phyloP scores from a whole-genome alignment of 2,797 vertebrate species.

The Trachurus trachurus region DNA sequence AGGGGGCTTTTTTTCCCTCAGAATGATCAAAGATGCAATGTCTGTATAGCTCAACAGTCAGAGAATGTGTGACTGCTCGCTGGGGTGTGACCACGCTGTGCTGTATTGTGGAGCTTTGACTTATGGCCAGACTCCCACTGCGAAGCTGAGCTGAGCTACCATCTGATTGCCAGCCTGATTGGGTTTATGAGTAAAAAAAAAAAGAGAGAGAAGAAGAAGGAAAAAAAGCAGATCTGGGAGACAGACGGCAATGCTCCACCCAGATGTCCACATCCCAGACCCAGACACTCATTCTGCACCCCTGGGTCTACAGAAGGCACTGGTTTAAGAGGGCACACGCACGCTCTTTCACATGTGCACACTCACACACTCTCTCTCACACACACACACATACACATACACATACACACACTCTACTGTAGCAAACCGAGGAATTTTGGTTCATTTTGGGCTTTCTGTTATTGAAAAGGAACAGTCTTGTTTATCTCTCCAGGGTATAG shows the following conservation, averaged over 20 bases:
- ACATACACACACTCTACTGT: neutral
- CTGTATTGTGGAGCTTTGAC: conserved; percentile 60
- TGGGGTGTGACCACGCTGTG: conserved; percentile 52
- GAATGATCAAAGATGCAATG: conserved; percentile 35
- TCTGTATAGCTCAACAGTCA: conserved; percentile 27
- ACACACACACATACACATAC: neutral
- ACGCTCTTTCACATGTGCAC: neutral
- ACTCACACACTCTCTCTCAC: neutral
- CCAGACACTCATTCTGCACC: conserved; percentile 60
- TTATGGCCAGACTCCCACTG: conserved; percentile 65
- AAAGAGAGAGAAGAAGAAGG: too few species aligned
- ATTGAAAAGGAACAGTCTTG: neutral
- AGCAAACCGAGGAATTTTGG: neutral
- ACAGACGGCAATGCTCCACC: conserved; percentile 67
- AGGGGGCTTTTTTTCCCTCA: neutral
- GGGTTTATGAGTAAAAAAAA: conserved; percentile 54
- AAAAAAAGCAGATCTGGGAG: conserved; percentile 60
- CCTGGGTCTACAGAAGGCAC: conserved; percentile 59
- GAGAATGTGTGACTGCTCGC: conserved; percentile 38
- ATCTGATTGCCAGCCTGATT: conserved; percentile 69
- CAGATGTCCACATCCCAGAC: conserved; percentile 73
- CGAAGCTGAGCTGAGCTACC: conserved; percentile 51
- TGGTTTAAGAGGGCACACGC: conserved; percentile 32
- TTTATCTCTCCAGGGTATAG: neutral
- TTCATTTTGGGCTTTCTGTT: neutral